Conservation (phyloP, 2,113 vertebrate genomes). For the Micronisus gabar region DNA sequence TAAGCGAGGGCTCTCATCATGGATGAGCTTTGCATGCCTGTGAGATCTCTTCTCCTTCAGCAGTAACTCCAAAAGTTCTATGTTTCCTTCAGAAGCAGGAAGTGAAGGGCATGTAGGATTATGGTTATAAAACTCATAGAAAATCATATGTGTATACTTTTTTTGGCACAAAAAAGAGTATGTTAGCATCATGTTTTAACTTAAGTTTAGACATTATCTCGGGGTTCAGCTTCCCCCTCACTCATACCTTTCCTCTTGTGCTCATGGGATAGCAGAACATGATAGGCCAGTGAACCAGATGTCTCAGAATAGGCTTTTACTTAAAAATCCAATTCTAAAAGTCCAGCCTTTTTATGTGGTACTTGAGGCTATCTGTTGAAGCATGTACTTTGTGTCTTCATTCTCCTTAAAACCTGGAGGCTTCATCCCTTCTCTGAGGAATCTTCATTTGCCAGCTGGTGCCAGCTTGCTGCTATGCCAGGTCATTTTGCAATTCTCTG, state of each 20-base stretch:
- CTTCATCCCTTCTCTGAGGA: background rate
- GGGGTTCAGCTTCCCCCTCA: background rate
- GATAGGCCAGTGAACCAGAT: background rate
- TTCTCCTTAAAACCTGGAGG: background rate
- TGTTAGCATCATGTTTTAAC: background rate
- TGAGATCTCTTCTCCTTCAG: background rate
- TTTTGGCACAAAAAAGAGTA: background rate
- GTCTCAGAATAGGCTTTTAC: background rate
- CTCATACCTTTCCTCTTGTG: fast-evolving
- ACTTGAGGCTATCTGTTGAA: background rate
- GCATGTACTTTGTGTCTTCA: background rate
- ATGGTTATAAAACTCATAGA: background rate
- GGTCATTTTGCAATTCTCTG: background rate
- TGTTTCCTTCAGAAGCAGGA: background rate
- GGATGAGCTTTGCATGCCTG: background rate
- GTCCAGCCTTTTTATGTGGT: background rate
- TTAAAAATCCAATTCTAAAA: background rate
- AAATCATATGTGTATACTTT: background rate
- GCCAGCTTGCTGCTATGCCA: background rate
- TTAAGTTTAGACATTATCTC: background rate
- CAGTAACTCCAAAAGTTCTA: background rate
- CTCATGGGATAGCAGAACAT: background rate
- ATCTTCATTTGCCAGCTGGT: background rate
- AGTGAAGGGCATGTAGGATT: background rate
- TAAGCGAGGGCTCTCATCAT: fast-evolving